Evolutionary conservation across 2,113 vertebrate genomes (phyloP).

Genomic region (Ciconia stormi): DNA sequence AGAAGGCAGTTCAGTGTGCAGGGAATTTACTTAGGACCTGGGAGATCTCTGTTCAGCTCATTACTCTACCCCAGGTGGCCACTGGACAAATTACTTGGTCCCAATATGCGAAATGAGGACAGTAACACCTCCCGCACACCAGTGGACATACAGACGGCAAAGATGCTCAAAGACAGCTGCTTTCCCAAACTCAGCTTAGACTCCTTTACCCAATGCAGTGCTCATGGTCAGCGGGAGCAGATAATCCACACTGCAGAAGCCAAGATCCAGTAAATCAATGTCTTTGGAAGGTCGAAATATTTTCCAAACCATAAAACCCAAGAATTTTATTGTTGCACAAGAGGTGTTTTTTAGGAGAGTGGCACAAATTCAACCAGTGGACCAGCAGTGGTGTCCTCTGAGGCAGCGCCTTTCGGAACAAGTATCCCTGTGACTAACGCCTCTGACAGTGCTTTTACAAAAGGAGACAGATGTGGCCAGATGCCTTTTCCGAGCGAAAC

Average conservation of each 20-base stretch:
- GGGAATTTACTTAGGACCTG: background rate
- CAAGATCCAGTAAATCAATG: background rate
- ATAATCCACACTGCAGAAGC: background rate
- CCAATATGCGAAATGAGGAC: background rate
- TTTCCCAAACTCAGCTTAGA: background rate
- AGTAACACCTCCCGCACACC: background rate
- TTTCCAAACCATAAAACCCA: background rate
- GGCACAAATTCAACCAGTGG: background rate
- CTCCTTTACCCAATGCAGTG: background rate
- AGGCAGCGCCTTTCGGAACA: background rate
- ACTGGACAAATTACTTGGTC: background rate
- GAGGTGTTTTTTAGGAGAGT: background rate
- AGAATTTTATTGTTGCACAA: background rate
- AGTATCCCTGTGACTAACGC: background rate
- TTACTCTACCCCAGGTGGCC: background rate
- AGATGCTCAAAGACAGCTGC: background rate
- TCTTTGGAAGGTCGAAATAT: background rate
- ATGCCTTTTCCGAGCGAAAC: background rate
- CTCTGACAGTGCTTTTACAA: background rate
- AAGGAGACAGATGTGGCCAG: background rate
- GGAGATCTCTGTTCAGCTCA: background rate
- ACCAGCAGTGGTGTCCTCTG: background rate
- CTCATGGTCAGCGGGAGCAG: background rate
- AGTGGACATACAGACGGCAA: background rate
- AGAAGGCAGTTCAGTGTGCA: background rate